Conservation (phyloP, 2,888 invertebrate genomes). For the Resseliella maxima region DNA sequence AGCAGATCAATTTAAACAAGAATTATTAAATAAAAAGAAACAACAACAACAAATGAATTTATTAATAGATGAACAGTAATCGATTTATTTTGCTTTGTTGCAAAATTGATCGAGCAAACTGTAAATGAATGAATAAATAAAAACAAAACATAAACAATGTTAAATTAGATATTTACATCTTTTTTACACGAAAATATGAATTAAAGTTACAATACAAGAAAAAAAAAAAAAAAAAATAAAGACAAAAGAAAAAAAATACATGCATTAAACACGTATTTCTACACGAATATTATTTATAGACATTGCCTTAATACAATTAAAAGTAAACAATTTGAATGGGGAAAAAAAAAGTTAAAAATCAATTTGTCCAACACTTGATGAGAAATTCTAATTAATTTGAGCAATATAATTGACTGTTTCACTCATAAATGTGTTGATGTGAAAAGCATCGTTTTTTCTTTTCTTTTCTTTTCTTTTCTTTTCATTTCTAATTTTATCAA, state of each 20-base stretch:
- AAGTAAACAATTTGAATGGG: not conserved
- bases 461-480: no score
- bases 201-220: not conserved
- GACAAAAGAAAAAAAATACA: not conserved
- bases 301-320: slow-evolving; percentile 19
- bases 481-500: no score
- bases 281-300: slow-evolving; percentile 30
- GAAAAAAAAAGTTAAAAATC: no score
- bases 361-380: not conserved
- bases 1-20: not conserved
- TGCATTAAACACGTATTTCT: not conserved
- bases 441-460: no score
- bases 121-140: not conserved
- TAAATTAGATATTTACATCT: slow-evolving; percentile 32
- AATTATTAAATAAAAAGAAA: not conserved
- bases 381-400: not conserved
- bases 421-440: slow-evolving; percentile 6
- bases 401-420: no score
- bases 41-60: not conserved
- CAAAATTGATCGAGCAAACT: not conserved
- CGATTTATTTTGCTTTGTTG: not conserved
- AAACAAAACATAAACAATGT: not conserved
- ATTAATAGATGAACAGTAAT: not conserved
- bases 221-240: not conserved
- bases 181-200: slow-evolving; percentile 3